A percentile compares a stretch with the other conserved stretches of the same genome.
Evolutionary conservation across 1,140 invertebrate species (phyloP).

Genomic region (Diorhabda sublineata): DNA sequence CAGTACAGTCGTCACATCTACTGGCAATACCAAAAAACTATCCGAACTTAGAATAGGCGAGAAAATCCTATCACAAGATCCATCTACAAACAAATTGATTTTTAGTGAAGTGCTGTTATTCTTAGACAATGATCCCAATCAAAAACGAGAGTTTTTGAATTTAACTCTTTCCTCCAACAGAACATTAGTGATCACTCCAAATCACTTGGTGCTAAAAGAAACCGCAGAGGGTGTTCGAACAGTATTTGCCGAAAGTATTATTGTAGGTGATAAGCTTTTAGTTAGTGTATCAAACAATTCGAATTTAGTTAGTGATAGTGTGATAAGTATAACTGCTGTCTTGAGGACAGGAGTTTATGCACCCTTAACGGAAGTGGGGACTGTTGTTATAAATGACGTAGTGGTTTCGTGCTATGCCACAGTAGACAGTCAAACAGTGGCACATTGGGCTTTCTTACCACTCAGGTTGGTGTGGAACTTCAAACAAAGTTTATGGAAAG

Average conservation of each 20-base stretch:
- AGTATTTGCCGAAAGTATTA: conserved; percentile 58
- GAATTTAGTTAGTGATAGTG: conserved; percentile 56
- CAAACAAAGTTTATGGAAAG: conserved; percentile 37
- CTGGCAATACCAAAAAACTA: conserved; percentile 58
- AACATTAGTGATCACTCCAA: conserved; percentile 74
- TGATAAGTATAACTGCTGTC: conserved; percentile 58
- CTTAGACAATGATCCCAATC: conserved; percentile 71
- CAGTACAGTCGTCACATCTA: conserved; percentile 57
- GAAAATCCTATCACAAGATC: conserved; percentile 69
- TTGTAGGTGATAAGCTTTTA: conserved; percentile 50
- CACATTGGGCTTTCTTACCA: conserved; percentile 80
- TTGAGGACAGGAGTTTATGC: conserved; percentile 75
- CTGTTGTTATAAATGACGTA: conserved; percentile 84
- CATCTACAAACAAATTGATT: conserved; percentile 57
- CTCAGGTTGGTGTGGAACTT: conserved; percentile 58
- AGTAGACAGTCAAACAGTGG: conserved; percentile 76
- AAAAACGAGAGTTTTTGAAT: conserved; percentile 65
- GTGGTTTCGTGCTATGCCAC: conserved; percentile 93
- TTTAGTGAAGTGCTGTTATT: conserved; percentile 88
- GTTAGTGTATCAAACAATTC: conserved; percentile 49
- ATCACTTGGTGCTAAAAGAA: conserved; percentile 67
- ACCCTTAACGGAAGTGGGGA: conserved; percentile 83
- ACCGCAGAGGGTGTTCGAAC: conserved; percentile 46
- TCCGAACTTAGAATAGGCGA: conserved; percentile 74
- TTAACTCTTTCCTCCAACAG: conserved; percentile 67